phyloP scores from a whole-genome alignment of 2,888 invertebrate species.

The Morinoia aosen region DNA sequence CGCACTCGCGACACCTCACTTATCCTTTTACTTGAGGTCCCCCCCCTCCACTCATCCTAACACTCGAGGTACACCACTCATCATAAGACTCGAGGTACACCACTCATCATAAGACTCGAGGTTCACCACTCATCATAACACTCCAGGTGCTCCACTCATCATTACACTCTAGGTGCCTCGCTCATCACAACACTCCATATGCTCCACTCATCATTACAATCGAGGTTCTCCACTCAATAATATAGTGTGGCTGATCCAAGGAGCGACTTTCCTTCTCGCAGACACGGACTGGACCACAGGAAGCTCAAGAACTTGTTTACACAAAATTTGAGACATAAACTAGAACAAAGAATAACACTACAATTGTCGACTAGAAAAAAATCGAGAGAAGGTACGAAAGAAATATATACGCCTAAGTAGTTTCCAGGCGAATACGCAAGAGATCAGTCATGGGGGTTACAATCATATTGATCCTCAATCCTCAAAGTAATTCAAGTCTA shows the following conservation, averaged over 20 bases:
- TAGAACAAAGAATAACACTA: not conserved
- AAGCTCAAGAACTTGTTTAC: not conserved
- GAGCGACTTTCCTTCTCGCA: not conserved
- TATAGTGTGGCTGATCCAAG: not conserved
- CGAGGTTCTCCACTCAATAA: too few relatives aligned
- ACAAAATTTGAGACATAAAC: not conserved
- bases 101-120: too few relatives aligned
- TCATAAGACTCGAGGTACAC: not conserved
- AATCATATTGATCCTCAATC: not conserved
- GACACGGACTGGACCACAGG: not conserved
- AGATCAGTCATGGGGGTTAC: not conserved
- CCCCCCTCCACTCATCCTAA: too few relatives aligned
- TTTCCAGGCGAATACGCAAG: not conserved
- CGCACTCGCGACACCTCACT: too few relatives aligned
- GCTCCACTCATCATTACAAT: too few relatives aligned
- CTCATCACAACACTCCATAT: not conserved
- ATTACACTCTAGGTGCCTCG: too few relatives aligned
- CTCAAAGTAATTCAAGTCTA: not conserved
- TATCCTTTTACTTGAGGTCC: too few relatives aligned
- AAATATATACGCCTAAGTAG: not conserved
- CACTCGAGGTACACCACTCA: too few relatives aligned
- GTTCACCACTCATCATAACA: not conserved
- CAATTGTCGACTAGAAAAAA: not conserved
- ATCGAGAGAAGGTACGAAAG: not conserved
- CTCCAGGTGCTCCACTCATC: not conserved